A percentile compares a stretch with the other conserved stretches of the same genome.
phyloP scores from a whole-genome alignment of 2,113 vertebrate genomes.

The Sula dactylatra region DNA sequence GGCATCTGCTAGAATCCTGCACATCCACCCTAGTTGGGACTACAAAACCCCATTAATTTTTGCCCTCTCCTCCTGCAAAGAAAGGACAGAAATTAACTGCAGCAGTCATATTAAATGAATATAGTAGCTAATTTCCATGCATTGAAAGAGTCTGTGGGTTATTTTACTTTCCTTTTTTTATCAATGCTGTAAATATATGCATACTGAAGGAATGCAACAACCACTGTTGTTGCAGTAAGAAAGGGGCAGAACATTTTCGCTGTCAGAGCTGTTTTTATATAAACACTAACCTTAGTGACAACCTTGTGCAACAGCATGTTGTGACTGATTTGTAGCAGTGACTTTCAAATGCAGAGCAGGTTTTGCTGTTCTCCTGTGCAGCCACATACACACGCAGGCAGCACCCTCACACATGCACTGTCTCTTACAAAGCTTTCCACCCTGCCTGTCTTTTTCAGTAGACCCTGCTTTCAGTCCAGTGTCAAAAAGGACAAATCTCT shows the following conservation, averaged over 20 bases:
- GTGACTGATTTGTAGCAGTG: not conserved
- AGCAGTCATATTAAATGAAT: not conserved
- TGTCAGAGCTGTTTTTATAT: constrained; percentile 3
- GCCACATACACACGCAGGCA: not conserved
- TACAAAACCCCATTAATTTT: not conserved
- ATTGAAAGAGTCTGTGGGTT: not conserved
- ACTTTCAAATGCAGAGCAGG: constrained; percentile 25
- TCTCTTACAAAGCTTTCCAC: not conserved
- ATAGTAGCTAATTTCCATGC: not conserved
- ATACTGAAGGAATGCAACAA: not conserved
- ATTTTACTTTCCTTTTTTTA: not conserved
- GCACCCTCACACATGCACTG: not conserved
- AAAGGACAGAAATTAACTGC: not conserved
- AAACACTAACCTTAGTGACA: constrained; percentile 26
- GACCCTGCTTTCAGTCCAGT: not conserved
- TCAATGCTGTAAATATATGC: not conserved
- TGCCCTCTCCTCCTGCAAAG: not conserved
- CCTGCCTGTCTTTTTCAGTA: not conserved
- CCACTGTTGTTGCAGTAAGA: not conserved
- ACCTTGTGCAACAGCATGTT: not conserved
- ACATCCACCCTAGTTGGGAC: not conserved
- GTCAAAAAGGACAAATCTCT: not conserved
- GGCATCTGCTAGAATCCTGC: not conserved
- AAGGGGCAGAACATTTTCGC: not conserved
- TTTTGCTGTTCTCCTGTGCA: not conserved